Percentiles rank a stretch among this genome's conserved stretches.
These are phyloP conservation scores for Harmothoe impar DNA, from an alignment of 2,888 invertebrate genomes.

Conservation along the genomic window DNA sequence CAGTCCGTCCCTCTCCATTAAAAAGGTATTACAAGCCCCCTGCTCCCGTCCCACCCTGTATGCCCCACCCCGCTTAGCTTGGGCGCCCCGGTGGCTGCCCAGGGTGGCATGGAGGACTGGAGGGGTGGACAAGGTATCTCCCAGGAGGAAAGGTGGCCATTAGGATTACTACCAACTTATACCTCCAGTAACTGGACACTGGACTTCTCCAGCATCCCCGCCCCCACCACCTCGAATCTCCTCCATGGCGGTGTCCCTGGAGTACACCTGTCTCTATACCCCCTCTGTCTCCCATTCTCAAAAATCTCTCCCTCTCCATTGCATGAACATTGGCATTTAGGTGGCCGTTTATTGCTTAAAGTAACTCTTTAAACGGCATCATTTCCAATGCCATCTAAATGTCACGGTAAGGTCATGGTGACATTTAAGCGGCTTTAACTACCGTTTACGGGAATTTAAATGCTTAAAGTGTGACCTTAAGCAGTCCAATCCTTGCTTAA, in stretches of 20 bases:
- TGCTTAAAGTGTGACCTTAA: no score
- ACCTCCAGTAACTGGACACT: conserved; percentile 12
- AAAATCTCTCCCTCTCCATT: not conserved
- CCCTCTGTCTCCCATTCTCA: not conserved
- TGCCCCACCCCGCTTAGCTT: not conserved
- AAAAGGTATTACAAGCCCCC: not conserved
- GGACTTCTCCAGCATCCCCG: not conserved
- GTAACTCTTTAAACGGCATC: no score
- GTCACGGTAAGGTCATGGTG: no score
- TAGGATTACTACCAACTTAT: not conserved
- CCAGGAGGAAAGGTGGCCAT: not conserved
- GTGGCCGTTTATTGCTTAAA: no score
- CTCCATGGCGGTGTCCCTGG: not conserved
- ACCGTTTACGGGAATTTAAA: no score
- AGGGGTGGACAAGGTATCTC: conserved; percentile 15
- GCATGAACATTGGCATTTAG: no score
- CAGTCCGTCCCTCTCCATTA: conserved; percentile 46
- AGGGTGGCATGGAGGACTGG: not conserved
- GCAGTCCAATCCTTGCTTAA: no score
- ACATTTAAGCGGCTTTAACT: no score
- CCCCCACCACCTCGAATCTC: not conserved
- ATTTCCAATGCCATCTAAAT: no score
- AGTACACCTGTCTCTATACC: not conserved
- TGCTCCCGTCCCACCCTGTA: not conserved
- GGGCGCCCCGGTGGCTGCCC: not conserved